These are phyloP conservation scores for Drosophila rellima DNA, from an alignment of 2,888 invertebrate genomes.

Conservation along the genomic window DNA sequence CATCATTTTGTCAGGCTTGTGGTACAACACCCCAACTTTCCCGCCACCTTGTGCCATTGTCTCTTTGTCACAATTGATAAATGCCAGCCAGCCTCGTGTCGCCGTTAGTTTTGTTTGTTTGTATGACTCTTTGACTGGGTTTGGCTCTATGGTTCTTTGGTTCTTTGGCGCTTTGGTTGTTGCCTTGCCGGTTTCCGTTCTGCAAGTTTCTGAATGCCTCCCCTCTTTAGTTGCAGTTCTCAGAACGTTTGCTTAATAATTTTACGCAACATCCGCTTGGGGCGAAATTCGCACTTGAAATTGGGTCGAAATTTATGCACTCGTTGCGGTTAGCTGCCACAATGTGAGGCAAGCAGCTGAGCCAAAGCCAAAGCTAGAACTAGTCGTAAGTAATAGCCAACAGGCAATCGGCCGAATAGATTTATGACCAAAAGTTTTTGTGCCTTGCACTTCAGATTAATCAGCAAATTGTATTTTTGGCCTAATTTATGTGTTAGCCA, in stretches of 20 bases:
- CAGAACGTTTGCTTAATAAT: constrained; percentile 58
- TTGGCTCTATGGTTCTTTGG: constrained; percentile 27
- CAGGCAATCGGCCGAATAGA: constrained; percentile 56
- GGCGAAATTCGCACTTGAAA: constrained; percentile 72
- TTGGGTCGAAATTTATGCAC: constrained; percentile 79
- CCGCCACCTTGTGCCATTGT: constrained; percentile 59
- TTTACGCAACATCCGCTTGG: constrained; percentile 73
- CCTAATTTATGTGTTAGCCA: constrained; percentile 72
- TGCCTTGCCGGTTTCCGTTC: constrained; percentile 50
- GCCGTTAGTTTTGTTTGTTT: constrained; percentile 63
- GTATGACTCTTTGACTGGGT: constrained; percentile 45
- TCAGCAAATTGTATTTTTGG: constrained; percentile 81
- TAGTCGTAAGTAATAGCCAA: constrained; percentile 8
- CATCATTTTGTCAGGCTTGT: constrained; percentile 79
- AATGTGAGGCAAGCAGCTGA: constrained; percentile 55
- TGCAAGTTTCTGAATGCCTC: constrained; percentile 62
- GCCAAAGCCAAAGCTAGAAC: constrained; percentile 14
- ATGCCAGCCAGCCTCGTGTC: constrained; percentile 65
- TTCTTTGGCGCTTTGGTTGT: constrained; percentile 38
- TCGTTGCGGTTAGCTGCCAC: constrained; percentile 61
- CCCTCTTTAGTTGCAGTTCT: constrained; percentile 2
- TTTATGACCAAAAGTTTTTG: constrained; percentile 77
- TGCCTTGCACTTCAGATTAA: constrained; percentile 75
- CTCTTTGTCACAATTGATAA: constrained; percentile 78
- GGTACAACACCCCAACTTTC: constrained; percentile 39